phyloP scores from a whole-genome alignment of 1,140 invertebrate genomes.

The Euglossa dilemma region DNA sequence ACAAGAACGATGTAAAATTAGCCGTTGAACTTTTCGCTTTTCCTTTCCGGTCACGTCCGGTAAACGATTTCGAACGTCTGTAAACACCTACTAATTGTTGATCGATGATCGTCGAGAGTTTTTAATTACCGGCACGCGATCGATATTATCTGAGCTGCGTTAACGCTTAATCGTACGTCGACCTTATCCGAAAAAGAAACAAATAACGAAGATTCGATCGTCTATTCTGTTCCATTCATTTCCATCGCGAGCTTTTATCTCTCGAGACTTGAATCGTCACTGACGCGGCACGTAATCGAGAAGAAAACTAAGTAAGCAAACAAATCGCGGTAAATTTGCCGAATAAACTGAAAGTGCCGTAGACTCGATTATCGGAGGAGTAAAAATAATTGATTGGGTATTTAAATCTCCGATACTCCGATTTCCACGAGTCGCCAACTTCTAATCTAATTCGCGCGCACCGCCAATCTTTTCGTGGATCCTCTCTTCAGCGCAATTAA shows the following conservation, averaged over 20 bases:
- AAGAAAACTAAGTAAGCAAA: conserved; percentile 34
- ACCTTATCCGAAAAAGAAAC: neutral
- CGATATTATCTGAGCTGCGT: neutral
- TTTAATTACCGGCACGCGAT: neutral
- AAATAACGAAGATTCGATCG: neutral
- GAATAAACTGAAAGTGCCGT: neutral
- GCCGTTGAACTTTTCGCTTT: neutral
- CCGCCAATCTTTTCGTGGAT: neutral
- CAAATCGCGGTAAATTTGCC: conserved; percentile 20
- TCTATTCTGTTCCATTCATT: neutral
- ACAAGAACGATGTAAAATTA: no score
- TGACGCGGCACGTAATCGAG: conserved; percentile 20
- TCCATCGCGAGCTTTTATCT: neutral
- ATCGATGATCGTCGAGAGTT: neutral
- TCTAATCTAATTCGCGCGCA: no score
- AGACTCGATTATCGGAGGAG: neutral
- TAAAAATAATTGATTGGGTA: no score
- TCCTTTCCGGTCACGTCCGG: neutral
- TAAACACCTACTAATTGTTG: neutral
- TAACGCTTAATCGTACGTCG: neutral
- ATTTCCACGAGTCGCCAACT: neutral
- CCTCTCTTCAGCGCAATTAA: neutral
- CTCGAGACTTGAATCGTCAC: neutral
- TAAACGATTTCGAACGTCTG: neutral
- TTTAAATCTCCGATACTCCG: neutral